phyloP scores from a whole-genome alignment of 2,797 vertebrate genomes.

The Pyrocephalus nanus region DNA sequence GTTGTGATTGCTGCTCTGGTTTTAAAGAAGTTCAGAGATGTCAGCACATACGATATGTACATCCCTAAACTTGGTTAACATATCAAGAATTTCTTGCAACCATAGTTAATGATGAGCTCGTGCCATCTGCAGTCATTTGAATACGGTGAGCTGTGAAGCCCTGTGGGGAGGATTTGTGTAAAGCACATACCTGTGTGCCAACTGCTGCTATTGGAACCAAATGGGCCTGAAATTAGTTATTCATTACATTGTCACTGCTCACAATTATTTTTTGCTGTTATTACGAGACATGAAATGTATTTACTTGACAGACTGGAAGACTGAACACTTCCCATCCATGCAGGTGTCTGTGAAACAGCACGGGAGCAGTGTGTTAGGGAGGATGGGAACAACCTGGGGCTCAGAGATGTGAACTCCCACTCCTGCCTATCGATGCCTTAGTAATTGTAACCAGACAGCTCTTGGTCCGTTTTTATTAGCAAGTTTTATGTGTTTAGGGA shows the following conservation, averaged over 20 bases:
- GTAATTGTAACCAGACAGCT: constrained; percentile 18
- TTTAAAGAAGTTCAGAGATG: neutral
- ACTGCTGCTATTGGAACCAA: neutral
- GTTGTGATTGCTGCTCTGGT: neutral
- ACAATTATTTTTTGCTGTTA: neutral
- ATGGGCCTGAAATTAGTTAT: neutral
- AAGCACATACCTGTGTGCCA: neutral
- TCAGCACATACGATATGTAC: neutral
- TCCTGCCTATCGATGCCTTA: neutral
- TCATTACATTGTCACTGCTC: neutral
- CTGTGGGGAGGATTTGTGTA: neutral
- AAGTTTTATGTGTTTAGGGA: constrained; percentile 3
- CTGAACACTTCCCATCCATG: neutral
- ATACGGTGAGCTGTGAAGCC: neutral
- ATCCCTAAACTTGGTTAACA: neutral
- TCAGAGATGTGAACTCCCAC: neutral
- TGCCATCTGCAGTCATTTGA: neutral
- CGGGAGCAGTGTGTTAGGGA: neutral
- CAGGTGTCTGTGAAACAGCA: neutral
- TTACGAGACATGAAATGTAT: neutral
- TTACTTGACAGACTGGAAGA: neutral
- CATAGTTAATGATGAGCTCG: neutral
- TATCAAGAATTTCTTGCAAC: neutral
- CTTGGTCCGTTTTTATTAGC: neutral
- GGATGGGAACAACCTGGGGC: neutral